Evolutionary conservation across 2,113 vertebrate species (phyloP).

Genomic region (Rana temporaria): DNA sequence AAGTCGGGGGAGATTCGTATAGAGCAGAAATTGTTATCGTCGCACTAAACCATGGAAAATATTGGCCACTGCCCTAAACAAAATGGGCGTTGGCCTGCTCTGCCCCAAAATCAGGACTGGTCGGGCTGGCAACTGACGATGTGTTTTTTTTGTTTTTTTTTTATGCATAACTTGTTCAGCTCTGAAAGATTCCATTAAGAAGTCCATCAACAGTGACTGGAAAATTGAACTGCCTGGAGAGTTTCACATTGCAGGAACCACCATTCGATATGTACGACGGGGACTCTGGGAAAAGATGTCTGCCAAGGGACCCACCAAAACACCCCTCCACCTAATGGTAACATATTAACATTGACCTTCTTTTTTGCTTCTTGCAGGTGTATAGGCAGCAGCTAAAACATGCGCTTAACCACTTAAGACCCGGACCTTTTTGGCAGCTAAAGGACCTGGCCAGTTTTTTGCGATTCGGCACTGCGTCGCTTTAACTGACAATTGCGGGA

Average conservation of each 20-base stretch:
- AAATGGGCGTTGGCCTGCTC: neutral
- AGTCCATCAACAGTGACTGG: slow-evolving; percentile 98
- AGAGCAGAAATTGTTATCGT: slow-evolving; percentile 17
- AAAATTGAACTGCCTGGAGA: slow-evolving; percentile 98
- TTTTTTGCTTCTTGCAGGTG: too few species aligned
- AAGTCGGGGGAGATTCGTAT: neutral
- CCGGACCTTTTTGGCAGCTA: too few species aligned
- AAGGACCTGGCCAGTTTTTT: too few species aligned
- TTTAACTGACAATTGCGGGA: too few species aligned
- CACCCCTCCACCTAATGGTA: slow-evolving; percentile 96
- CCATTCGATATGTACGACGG: slow-evolving; percentile 92
- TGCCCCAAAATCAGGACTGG: neutral
- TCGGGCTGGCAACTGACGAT: neutral
- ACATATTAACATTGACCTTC: slow-evolving; percentile 50
- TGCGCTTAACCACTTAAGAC: too few species aligned
- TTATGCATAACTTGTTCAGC: slow-evolving; percentile 74
- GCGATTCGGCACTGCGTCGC: too few species aligned
- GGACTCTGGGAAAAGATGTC: slow-evolving; percentile 99
- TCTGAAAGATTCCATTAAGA: slow-evolving; percentile 90
- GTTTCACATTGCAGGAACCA: slow-evolving; percentile 96
- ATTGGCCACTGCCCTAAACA: neutral
- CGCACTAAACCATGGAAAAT: slow-evolving; percentile 8
- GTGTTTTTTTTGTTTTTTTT: neutral
- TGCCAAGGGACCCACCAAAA: slow-evolving; percentile 94
- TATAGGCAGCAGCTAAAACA: too few species aligned